Base-by-base conservation (phyloP, 2,797 vertebrate species). In the Trachops cirrhosus region DNA sequence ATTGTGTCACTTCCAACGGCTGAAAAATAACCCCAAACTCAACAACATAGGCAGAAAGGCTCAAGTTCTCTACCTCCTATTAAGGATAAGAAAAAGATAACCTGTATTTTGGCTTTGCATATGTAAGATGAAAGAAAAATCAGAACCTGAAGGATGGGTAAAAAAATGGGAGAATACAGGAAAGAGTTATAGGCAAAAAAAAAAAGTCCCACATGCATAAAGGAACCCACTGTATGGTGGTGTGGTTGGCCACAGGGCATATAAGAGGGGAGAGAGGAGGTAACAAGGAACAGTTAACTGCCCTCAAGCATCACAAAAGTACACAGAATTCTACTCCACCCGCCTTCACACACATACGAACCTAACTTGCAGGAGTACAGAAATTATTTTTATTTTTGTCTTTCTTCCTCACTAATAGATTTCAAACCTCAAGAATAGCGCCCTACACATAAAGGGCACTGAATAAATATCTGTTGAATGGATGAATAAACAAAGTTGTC, bases 191-290 rank as follows among this genome's bases (percentile, higher is more conserved):
- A 90, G 39, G 18, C n/a, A 39, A 39, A 82, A 34, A 80, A 32
- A 32, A 44, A 11, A 70, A 77, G 78, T 67, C 26, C 6, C 50
- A 39, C 54, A 41, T 57, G 44, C 8, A 22, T 71, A 68, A 44
- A 71, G 26, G 32, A 71, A 48, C 59, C 19, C 29, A 15, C 7
- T 73, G 26, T 57, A 37, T 5, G 3, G 71, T 18, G 64, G n/a
- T 12, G 26, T 0, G 0, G 48, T 41, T 73, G 14, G 2, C 19
- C 15, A 16, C 18, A 62, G 70, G 4, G 18, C 8, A 29, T 3
- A 57, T 44, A 15, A 44, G 57, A 80, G 46, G 34, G 24, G n/a
- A 80, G 34, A 93, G 15, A 48, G 19, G n/a, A 87, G 29, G 15
- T 12, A 29, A 50, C 6, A 54, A 19, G 70, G n/a, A 34, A 48